A percentile compares a stretch with the other conserved stretches of the same genome.
Conservation (phyloP, 2,113 vertebrate species). For the Centropus unirufus region DNA sequence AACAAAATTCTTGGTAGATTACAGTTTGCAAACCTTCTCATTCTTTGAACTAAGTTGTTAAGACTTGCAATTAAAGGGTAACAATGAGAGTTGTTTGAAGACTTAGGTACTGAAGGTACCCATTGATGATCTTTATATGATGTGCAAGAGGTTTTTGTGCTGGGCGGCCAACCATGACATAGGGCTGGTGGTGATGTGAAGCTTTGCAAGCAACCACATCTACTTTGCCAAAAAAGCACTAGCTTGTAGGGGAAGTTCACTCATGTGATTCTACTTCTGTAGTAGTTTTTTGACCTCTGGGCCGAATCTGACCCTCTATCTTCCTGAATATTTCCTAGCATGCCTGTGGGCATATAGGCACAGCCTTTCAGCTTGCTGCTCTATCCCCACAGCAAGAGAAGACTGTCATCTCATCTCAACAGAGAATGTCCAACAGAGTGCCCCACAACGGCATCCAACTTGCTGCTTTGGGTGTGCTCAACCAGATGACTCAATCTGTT, state of each 20-base stretch:
- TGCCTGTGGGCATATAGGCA: neutral
- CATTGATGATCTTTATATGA: neutral
- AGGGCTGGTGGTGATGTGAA: fast-evolving
- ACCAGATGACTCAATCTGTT: fast-evolving
- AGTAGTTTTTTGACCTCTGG: neutral
- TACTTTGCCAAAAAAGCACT: neutral
- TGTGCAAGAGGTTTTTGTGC: neutral
- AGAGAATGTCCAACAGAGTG: fast-evolving
- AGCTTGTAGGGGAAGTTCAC: neutral
- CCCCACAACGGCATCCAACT: neutral
- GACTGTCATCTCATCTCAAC: neutral
- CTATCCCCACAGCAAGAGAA: neutral
- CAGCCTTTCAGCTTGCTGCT: neutral
- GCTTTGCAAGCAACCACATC: neutral
- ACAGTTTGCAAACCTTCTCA: neutral
- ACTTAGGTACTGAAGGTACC: neutral
- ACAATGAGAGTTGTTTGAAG: neutral
- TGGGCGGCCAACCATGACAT: fast-evolving
- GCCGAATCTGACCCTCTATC: neutral
- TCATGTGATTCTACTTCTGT: neutral
- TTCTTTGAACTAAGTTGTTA: neutral
- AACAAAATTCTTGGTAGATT: neutral
- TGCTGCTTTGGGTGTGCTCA: neutral
- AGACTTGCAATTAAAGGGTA: neutral
- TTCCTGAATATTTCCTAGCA: neutral